phyloP scores from a whole-genome alignment of 1,140 invertebrate species.

The Drosophila mauritiana region DNA sequence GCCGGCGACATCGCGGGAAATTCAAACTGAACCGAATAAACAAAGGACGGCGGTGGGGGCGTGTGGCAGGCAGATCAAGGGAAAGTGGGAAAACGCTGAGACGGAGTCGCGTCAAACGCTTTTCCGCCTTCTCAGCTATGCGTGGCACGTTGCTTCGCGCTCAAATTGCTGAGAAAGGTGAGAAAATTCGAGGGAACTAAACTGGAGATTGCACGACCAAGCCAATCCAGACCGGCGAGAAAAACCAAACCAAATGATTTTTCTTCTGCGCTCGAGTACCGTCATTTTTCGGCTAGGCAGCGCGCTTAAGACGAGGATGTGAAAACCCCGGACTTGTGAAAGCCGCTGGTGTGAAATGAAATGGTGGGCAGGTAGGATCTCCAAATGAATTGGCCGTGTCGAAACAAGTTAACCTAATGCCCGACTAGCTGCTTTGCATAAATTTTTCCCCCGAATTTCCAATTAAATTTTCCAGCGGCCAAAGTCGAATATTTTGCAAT shows the following conservation, averaged over 20 bases:
- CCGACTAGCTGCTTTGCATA: conserved; percentile 45
- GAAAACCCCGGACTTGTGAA: conserved; percentile 40
- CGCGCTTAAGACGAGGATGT: conserved; percentile 33
- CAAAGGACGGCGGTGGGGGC: conserved; percentile 11
- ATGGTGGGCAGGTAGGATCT: background rate
- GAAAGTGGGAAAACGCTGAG: conserved; percentile 1
- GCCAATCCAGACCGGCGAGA: conserved; percentile 10
- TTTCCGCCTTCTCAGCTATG: conserved; percentile 54
- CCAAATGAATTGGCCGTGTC: conserved; percentile 38
- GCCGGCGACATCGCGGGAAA: conserved; percentile 37
- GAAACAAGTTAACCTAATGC: conserved; percentile 48
- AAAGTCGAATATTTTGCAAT: conserved; percentile 9
- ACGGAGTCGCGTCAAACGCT: conserved; percentile 39
- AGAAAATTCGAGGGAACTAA: conserved; percentile 54
- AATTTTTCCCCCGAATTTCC: conserved; percentile 34
- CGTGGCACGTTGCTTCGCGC: conserved; percentile 43
- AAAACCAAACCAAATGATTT: conserved; percentile 21
- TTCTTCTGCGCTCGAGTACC: conserved; percentile 13
- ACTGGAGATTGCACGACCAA: conserved; percentile 35
- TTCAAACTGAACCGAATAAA: conserved; percentile 44
- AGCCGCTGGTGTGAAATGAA: conserved; percentile 35
- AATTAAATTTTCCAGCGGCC: conserved; percentile 35
- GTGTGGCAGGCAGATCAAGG: background rate
- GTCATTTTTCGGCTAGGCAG: conserved; percentile 33
- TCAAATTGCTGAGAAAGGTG: conserved; percentile 52